phyloP scores from a whole-genome alignment of 1,140 invertebrate species.

The Melitaea cinxia region DNA sequence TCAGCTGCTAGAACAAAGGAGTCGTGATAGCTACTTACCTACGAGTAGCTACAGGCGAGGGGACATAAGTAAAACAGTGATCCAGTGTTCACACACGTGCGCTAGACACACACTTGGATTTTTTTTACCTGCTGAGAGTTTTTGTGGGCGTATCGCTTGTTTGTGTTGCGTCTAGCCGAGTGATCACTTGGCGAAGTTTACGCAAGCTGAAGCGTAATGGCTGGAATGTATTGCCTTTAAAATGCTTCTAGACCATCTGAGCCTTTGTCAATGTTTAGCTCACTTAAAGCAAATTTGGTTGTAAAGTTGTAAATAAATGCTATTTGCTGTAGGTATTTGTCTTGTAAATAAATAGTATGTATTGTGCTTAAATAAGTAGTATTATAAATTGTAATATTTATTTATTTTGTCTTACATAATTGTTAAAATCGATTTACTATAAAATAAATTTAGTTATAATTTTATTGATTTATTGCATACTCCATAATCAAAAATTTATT shows the following conservation, averaged over 20 bases:
- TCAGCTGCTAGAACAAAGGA: constrained; percentile 81
- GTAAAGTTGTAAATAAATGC: neutral
- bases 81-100: constrained; percentile 58
- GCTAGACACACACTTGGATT: constrained; percentile 53
- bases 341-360: too few relatives aligned
- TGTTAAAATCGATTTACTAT: too few relatives aligned
- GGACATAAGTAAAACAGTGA: constrained; percentile 60
- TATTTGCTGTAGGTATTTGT: neutral
- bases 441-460: too few relatives aligned
- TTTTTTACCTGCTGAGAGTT: constrained; percentile 64
- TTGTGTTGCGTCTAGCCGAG: constrained; percentile 42
- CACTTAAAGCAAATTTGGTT: neutral
- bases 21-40: constrained; percentile 78
- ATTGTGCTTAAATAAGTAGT: too few relatives aligned
- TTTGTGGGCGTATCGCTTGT: constrained; percentile 59
- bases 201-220: constrained; percentile 53
- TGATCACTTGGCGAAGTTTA: constrained; percentile 59
- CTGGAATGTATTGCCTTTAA: constrained; percentile 54
- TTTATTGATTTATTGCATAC: too few relatives aligned
- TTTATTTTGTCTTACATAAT: too few relatives aligned
- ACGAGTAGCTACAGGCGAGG: constrained; percentile 75
- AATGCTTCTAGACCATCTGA: neutral
- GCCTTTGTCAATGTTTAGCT: constrained; percentile 1
- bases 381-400: too few relatives aligned
- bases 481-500: too few relatives aligned